These are phyloP conservation scores for Sycobia sp. DNA, from an alignment of 1,140 invertebrate genomes.

Conservation along the genomic window DNA sequence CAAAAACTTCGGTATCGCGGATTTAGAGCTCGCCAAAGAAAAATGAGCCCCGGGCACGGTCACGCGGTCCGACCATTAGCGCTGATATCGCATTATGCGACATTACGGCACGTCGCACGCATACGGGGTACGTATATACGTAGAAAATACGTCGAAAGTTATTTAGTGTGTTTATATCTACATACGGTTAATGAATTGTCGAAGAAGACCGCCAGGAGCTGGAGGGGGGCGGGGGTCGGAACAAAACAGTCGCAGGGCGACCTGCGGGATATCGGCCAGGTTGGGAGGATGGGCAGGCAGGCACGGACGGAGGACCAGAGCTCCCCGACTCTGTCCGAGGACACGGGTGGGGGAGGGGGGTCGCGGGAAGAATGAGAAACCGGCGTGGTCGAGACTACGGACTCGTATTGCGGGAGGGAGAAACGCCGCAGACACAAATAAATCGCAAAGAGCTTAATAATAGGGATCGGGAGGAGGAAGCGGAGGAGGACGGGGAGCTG, in stretches of 20 bases:
- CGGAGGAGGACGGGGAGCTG: not conserved
- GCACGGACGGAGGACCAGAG: not conserved
- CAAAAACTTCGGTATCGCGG: too few relatives aligned
- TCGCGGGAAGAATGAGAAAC: constrained; percentile 13
- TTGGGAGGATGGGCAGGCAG: not conserved
- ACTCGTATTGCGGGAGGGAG: too few relatives aligned
- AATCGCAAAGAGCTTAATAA: constrained; percentile 62
- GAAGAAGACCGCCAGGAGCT: constrained; percentile 32
- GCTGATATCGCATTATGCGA: too few relatives aligned
- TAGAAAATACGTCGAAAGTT: too few relatives aligned
- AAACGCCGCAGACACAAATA: constrained; percentile 59
- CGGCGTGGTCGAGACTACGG: constrained; percentile 34
- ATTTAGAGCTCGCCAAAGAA: too few relatives aligned
- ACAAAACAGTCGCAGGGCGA: not conserved
- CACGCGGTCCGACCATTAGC: too few relatives aligned
- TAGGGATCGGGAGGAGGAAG: constrained; percentile 44
- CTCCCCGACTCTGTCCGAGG: not conserved
- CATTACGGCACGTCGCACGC: too few relatives aligned
- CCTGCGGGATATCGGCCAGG: too few relatives aligned
- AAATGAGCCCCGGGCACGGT: too few relatives aligned
- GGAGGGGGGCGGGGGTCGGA: not conserved
- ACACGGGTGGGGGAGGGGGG: not conserved
- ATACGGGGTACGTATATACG: too few relatives aligned
- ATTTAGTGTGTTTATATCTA: too few relatives aligned
- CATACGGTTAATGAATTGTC: constrained; percentile 24